phyloP scores from a whole-genome alignment of 2,113 vertebrate genomes.

The Lontra canadensis region DNA sequence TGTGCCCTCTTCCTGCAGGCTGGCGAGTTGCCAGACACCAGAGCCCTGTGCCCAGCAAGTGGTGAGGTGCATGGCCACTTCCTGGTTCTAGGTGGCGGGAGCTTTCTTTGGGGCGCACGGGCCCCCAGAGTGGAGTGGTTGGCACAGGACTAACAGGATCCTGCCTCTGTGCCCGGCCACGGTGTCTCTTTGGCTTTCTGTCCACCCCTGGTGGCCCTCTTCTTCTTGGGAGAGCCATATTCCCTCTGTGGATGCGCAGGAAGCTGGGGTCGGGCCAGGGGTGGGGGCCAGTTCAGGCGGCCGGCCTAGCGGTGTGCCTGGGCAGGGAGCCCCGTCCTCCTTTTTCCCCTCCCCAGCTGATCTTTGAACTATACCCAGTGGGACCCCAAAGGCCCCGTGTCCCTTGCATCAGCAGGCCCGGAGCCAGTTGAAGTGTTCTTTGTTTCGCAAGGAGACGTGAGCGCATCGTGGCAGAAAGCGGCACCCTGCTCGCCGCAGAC shows the following conservation, averaged over 20 bases:
- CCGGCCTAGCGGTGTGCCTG: neutral
- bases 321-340: neutral
- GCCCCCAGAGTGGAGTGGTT: neutral
- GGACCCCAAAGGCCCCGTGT: fast-evolving
- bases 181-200: neutral
- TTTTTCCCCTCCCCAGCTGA: too few species aligned
- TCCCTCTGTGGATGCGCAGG: neutral
- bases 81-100: neutral
- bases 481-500: fast-evolving
- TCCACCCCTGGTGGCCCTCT: neutral
- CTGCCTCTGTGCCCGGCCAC: fast-evolving
- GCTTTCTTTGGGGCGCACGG: neutral
- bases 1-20: neutral
- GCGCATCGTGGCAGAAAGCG: neutral
- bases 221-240: neutral
- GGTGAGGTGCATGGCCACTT: neutral
- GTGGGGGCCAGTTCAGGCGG: neutral
- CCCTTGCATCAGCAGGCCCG: fast-evolving
- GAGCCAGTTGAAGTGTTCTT: fast-evolving
- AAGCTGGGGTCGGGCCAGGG: neutral
- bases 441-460: neutral
- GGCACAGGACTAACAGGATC: neutral
- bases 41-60: neutral
- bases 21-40: neutral
- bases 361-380: fast-evolving